Evolutionary conservation across 2,888 invertebrate species (phyloP).

Genomic region (Andrena hattorfiana): DNA sequence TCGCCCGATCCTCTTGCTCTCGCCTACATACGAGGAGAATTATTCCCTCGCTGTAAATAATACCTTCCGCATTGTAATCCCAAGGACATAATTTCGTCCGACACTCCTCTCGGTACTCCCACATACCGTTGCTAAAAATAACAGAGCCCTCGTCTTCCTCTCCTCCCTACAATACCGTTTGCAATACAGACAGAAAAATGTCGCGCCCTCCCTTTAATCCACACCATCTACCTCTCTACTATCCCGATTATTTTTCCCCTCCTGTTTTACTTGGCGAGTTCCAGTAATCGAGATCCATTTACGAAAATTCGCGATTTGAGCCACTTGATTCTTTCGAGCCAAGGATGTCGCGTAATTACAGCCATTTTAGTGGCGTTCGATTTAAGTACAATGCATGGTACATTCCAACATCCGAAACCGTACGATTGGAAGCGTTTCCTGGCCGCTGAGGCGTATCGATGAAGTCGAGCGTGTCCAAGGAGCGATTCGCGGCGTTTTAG

Average conservation of each 20-base stretch:
- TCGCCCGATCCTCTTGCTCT: conserved; percentile 36
- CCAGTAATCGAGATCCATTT: neutral
- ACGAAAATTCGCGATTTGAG: neutral
- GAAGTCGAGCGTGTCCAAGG: conserved; percentile 39
- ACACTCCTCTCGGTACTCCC: conserved; percentile 30
- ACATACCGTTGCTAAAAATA: conserved; percentile 28
- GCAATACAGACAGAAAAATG: neutral
- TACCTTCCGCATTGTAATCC: conserved; percentile 37
- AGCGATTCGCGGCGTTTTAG: conserved; percentile 45
- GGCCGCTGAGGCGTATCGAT: conserved; percentile 33
- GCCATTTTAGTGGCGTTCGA: neutral
- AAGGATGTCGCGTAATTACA: neutral
- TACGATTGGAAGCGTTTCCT: conserved; percentile 34
- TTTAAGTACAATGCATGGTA: neutral
- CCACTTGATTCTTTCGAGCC: neutral
- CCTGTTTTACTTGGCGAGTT: neutral
- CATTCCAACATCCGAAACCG: conserved; percentile 30
- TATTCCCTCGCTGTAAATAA: conserved; percentile 35
- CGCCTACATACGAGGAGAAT: conserved; percentile 43
- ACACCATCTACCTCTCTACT: neutral
- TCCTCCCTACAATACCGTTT: neutral
- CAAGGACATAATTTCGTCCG: conserved; percentile 46
- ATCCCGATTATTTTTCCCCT: no score
- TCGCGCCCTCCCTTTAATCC: neutral
- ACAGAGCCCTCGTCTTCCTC: neutral